A percentile compares a stretch with the other conserved stretches of the same genome.
phyloP scores from a whole-genome alignment of 2,888 invertebrate genomes.

The Acleris emargana region DNA sequence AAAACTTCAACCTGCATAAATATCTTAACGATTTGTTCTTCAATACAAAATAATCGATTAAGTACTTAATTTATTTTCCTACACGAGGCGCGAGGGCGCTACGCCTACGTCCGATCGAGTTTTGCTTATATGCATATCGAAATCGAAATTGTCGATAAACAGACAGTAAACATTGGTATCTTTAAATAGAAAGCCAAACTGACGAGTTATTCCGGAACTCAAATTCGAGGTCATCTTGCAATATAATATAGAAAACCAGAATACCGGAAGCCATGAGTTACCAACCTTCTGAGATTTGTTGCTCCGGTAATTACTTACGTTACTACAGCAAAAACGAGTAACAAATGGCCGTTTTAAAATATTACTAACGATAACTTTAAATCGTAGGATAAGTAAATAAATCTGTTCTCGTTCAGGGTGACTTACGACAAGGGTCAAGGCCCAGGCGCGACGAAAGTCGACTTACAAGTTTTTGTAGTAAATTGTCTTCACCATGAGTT shows the following conservation, averaged over 20 bases:
- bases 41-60: too few relatives aligned
- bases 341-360: conserved; percentile 19
- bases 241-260: conserved; percentile 54
- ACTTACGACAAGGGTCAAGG: conserved; percentile 10
- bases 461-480: conserved; percentile 15
- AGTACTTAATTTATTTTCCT: too few relatives aligned
- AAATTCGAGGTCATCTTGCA: conserved; percentile 52
- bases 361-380: conserved; percentile 8
- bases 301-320: conserved; percentile 53
- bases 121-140: conserved; percentile 15
- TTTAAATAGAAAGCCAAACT: conserved; percentile 42
- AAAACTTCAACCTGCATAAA: too few relatives aligned
- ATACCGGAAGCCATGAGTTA: conserved; percentile 61
- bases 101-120: not conserved
- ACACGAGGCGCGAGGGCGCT: too few relatives aligned
- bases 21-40: too few relatives aligned
- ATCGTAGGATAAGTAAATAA: conserved; percentile 39
- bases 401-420: conserved; percentile 2
- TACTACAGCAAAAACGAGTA: conserved; percentile 38
- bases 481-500: conserved; percentile 7
- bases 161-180: not conserved
- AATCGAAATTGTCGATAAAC: conserved; percentile 24
- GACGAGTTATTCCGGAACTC: conserved; percentile 46
- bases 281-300: conserved; percentile 64
- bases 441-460: conserved; percentile 17